A percentile compares a stretch with the other conserved stretches of the same genome.
Conservation (phyloP, 2,113 vertebrate species). For the Coryphaenoides rupestris region DNA sequence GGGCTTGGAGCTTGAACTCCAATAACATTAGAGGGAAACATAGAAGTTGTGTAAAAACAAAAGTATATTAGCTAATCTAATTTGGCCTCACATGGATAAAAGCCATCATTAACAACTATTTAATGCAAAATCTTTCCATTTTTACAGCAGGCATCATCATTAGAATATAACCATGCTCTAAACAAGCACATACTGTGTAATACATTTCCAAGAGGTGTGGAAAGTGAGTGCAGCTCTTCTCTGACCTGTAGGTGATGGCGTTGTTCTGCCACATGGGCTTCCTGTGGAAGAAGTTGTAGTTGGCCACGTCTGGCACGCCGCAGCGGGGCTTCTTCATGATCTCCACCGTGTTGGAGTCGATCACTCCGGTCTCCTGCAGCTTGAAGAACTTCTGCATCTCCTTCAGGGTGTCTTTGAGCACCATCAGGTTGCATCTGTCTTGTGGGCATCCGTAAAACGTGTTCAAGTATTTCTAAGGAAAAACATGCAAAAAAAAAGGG, state of each 20-base stretch:
- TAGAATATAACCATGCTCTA: no score
- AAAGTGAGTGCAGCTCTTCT: neutral
- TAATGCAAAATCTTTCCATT: no score
- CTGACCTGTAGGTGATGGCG: slow-evolving; percentile 91
- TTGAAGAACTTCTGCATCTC: slow-evolving; percentile 99
- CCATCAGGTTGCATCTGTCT: slow-evolving; percentile 92
- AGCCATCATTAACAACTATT: no score
- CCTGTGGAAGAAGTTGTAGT: slow-evolving; percentile 97
- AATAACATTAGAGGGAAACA: no score
- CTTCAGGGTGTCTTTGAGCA: slow-evolving; percentile 94
- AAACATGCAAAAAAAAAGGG: neutral
- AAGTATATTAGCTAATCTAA: no score
- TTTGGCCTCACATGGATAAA: no score
- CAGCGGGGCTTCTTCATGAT: slow-evolving; percentile 97
- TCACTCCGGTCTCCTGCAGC: slow-evolving; percentile 88
- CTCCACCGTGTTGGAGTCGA: slow-evolving; percentile 90
- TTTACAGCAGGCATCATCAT: no score
- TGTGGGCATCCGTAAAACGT: slow-evolving; percentile 96
- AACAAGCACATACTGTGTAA: no score
- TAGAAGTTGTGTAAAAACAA: no score
- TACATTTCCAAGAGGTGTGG: no score
- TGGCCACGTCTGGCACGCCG: slow-evolving; percentile 95
- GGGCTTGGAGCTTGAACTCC: no score
- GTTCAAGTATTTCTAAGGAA: slow-evolving; percentile 88
- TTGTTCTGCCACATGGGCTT: slow-evolving; percentile 96